Base-by-base conservation (phyloP, 2,888 invertebrate genomes). In the Melanotus villosus region DNA sequence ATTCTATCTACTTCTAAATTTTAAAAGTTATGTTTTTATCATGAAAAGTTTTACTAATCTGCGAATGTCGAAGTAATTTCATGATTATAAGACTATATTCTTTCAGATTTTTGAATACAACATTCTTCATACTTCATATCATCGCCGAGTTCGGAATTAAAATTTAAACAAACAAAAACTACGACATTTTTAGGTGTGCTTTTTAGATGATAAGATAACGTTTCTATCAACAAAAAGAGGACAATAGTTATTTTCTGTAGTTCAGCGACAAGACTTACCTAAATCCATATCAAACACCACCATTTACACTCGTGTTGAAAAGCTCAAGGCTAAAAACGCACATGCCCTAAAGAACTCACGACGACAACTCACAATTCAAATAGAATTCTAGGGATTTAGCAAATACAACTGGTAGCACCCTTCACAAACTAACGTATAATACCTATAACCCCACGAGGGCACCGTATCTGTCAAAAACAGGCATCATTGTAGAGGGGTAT, bases 391-490 rank as follows among this genome's bases (percentile, higher is more conserved):
- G 21, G 36, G 47, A 54, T 57, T 47, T 56, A 9, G 57, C 32
- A 43, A 56, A 57, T 56, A 58, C 59, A 47, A 56, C 67, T 45
- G 52, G 30, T 66, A 30, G 30, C 21, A 30, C 52, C 65, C 67
- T 54, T 52, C 30, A 60, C 60, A 47, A 59, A 66, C 65, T 32
- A 62, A 45, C 69, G 43, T 64, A 64, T 63, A 52, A 65, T 50
- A 54, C 59, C 58, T 54, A 58, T 45, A 64, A 70, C 52, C 47
- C 67, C 65, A 58, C 21, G 65, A 67, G 64, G 63, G 64, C 41
- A 64, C 57, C 62, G 63, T 70, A 70, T 70, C 70, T 70, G 70
- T 70, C 67, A 70, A 70, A 70, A 70, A 59, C 70, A 70, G 59
- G 58, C 70, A 63, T 59, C 60, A 57, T 63, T 47, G 43, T 50